Percentiles rank a stretch among this genome's conserved stretches.
These are phyloP conservation scores for Leptothorax acervorum DNA, from an alignment of 2,888 invertebrate genomes.

Conservation along the genomic window DNA sequence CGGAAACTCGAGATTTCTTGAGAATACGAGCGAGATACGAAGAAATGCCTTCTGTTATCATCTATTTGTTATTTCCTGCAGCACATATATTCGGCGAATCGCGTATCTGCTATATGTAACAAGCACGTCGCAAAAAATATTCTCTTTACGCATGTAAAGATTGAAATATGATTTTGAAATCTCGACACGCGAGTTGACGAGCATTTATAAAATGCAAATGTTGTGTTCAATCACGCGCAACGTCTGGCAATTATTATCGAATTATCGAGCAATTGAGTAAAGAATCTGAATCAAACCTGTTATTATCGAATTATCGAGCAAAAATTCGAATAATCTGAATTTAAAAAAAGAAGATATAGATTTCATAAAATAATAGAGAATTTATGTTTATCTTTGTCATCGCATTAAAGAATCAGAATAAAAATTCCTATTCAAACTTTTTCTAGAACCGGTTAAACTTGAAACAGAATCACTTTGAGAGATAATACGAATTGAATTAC, in stretches of 20 bases:
- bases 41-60: not conserved
- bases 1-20: not conserved
- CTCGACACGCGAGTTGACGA: not conserved
- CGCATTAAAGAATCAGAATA: not conserved
- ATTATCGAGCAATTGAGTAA: not conserved
- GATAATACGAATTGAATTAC: not conserved
- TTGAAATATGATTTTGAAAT: not conserved
- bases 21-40: not conserved
- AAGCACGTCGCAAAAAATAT: not conserved
- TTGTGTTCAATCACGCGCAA: not conserved
- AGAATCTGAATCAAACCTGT: not conserved
- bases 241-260: not conserved
- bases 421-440: not conserved
- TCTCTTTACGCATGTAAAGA: not conserved
- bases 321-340: not conserved
- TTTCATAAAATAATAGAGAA: not conserved
- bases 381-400: not conserved
- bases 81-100: not conserved
- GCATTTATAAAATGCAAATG: slow-evolving; percentile 11
- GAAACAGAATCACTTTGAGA: not conserved
- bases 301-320: not conserved
- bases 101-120: not conserved
- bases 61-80: not conserved
- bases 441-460: not conserved
- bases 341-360: not conserved